Evolutionary conservation across 2,113 vertebrate species (phyloP).

Genomic region (cat (Felis catus)): DNA sequence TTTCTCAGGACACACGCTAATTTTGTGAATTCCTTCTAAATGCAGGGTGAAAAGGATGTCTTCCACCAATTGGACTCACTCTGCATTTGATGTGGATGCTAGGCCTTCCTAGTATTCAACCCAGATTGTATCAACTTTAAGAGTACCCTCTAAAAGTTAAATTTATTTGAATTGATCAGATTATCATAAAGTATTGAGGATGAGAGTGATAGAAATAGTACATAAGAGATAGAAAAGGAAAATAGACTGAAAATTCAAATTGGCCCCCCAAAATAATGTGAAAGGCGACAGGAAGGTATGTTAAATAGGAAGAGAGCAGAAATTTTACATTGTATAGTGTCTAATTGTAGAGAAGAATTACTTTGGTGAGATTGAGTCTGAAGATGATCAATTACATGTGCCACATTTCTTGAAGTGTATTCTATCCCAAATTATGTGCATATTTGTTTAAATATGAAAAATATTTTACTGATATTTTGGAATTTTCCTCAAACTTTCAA

Average conservation of each 20-base stretch:
- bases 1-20: not conserved
- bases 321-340: not conserved
- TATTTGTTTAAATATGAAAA: not conserved
- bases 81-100: not conserved
- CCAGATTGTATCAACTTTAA: not conserved
- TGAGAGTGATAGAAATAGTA: not conserved
- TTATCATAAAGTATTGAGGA: not conserved
- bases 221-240: not conserved
- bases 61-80: not conserved
- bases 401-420: not conserved
- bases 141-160: not conserved
- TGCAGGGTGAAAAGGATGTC: not conserved
- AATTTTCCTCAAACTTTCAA: not conserved
- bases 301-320: not conserved
- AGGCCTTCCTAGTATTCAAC: not conserved
- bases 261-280: not conserved
- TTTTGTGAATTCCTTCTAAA: not conserved
- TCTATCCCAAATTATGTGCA: not conserved
- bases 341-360: not conserved
- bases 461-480: not conserved
- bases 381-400: not conserved
- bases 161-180: not conserved
- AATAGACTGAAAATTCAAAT: not conserved
- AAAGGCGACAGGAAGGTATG: not conserved
- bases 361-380: not conserved